Base-by-base conservation (phyloP, 2,888 invertebrate species). In the Anticlea derivata region DNA sequence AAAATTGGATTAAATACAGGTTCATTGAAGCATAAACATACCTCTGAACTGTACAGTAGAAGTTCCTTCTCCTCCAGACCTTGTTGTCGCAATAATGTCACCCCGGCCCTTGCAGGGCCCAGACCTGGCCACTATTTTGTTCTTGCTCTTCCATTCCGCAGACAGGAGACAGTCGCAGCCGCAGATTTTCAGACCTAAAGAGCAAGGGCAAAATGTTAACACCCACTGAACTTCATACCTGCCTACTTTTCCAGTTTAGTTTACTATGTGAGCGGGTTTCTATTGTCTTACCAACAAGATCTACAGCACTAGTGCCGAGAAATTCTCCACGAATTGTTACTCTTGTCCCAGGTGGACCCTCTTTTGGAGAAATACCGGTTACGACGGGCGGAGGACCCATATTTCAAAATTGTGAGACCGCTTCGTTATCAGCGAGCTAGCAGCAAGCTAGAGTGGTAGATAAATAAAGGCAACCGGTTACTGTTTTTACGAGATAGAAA, bases 81-180 rank as follows among this genome's bases (percentile, higher is more conserved):
- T 92, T 0, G 98, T 99, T 0, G 95, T 96, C 0, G 98, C 95
- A 71, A 98, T 95, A 50, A 98, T 96, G 77, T 99, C 98, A 1
- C 98, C 98, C 56, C 95, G 93, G 2, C 97, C 96, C 77, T 97
- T 97, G 22, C 96, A 96, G 1, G 97, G 95, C 0, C 99, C 99
- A 3, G 98, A 97, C 49, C 99, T 94, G 0, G 99, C 99, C 40
- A 98, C 95, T 58, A 99, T 98, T 91, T 99, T 99, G 76, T 98
- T 99, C 23, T 96, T 93, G 1, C 98, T 98, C 75, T 98, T 97
- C 99, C 99, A 99, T 92, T 99, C 99, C 0, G 98, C 98, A 7
- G 98, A 97, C 46, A 99, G 83, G 22, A 98, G 87, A 74, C 99
- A 99, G 75, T 99, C 99, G 62, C 96, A 96, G 0, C 97, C 98